phyloP scores from a whole-genome alignment of 1,140 invertebrate species.

The Aphis gossypii region DNA sequence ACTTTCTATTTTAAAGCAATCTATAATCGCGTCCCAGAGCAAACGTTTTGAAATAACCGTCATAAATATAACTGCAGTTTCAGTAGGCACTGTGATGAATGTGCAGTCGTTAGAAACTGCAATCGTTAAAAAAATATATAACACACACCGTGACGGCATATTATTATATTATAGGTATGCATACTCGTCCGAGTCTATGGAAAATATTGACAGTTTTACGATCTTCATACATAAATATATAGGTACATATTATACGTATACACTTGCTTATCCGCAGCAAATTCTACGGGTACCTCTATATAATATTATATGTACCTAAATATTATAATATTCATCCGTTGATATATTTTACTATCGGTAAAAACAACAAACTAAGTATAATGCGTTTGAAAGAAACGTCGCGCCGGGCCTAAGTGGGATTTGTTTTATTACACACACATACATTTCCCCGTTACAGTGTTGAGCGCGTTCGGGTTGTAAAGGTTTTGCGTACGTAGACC shows the following conservation, averaged over 20 bases:
- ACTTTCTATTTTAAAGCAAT: background rate
- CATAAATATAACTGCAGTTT: slow-evolving; percentile 12
- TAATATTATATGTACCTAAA: slow-evolving; percentile 22
- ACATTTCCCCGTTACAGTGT: background rate
- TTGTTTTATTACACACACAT: slow-evolving; percentile 47
- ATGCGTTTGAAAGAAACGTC: background rate
- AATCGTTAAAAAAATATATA: slow-evolving; percentile 14
- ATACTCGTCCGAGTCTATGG: background rate
- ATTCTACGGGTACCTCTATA: background rate
- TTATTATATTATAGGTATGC: background rate
- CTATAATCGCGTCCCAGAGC: background rate
- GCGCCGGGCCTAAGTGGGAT: slow-evolving; percentile 26
- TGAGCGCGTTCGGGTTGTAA: background rate
- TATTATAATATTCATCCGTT: slow-evolving; percentile 23
- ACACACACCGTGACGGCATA: background rate
- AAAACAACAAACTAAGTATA: background rate
- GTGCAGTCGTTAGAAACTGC: background rate
- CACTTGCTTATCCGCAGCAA: background rate
- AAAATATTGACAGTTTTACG: slow-evolving; percentile 35
- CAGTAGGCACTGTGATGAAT: slow-evolving; percentile 13
- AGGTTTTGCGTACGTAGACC: slow-evolving; percentile 19
- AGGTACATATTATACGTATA: background rate
- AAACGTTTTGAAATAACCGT: background rate
- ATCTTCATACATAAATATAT: background rate
- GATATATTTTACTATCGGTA: slow-evolving; percentile 23